These are phyloP conservation scores for Drosophila cracens DNA, from an alignment of 2,888 invertebrate genomes.

Conservation along the genomic window DNA sequence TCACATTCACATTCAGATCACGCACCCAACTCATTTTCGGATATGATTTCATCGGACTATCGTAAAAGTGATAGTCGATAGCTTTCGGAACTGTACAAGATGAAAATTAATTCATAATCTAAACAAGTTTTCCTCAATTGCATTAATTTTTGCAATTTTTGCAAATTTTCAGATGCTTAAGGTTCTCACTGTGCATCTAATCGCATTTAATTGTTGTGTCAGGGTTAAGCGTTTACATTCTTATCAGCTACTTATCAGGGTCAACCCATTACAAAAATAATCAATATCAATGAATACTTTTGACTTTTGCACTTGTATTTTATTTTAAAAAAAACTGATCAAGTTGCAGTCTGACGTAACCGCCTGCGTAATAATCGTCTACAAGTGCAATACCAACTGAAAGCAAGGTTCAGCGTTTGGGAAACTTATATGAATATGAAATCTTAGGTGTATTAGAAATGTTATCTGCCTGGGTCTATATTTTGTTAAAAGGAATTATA, in stretches of 20 bases:
- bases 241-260: slow-evolving; percentile 12
- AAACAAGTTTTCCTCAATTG: not conserved
- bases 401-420: not conserved
- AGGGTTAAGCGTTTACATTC: not conserved
- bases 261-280: not conserved
- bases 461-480: too few species aligned
- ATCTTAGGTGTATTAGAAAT: not conserved
- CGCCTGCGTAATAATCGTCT: not conserved
- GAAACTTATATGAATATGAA: too few species aligned
- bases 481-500: not conserved
- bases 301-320: slow-evolving; percentile 9
- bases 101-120: not conserved
- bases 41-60: not conserved
- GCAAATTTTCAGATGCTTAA: not conserved
- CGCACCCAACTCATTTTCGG: not conserved
- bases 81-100: not conserved
- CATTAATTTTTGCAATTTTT: not conserved
- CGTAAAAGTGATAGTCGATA: not conserved
- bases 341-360: not conserved
- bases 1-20: not conserved
- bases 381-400: not conserved
- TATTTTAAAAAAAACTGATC: not conserved
- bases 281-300: slow-evolving; percentile 9
- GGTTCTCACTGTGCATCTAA: not conserved
- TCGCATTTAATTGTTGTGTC: too few species aligned